Conservation (phyloP, 92 coral and sea anemone species). For the Metridium senile region DNA sequence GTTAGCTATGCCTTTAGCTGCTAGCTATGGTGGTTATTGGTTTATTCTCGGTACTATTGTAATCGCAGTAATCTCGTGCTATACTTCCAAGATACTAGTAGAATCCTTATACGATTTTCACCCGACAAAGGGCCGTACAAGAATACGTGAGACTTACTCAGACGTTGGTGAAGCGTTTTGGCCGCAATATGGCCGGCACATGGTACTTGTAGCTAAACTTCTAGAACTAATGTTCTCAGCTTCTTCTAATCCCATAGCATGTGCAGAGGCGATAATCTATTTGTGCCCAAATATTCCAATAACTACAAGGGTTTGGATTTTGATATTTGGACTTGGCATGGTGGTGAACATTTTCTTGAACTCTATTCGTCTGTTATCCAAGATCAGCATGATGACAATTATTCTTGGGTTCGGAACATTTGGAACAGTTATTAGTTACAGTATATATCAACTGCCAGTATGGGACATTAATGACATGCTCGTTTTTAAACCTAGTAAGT, state of each 20-base stretch:
- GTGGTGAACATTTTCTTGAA: conserved; percentile 62
- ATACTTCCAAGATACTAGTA: conserved; percentile 64
- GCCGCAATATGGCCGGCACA: conserved; percentile 65
- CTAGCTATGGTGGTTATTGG: conserved; percentile 68
- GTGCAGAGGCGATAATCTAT: conserved; percentile 61
- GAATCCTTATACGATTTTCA: conserved; percentile 54
- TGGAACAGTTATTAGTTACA: conserved; percentile 56
- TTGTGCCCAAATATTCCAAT: conserved; percentile 49
- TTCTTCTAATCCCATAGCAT: conserved; percentile 64
- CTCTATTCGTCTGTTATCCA: conserved; percentile 63
- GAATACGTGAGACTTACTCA: conserved; percentile 62
- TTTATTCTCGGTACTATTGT: conserved; percentile 52
- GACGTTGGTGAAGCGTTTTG: conserved; percentile 80
- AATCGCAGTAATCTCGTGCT: conserved; percentile 54
- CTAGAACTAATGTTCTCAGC: conserved; percentile 68
- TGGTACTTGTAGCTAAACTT: conserved; percentile 62
- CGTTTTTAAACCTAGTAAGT: conserved; percentile 60
- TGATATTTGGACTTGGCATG: conserved; percentile 73
- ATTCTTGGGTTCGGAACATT: conserved; percentile 60
- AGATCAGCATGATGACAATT: conserved; percentile 65
- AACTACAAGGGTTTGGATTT: conserved; percentile 67
- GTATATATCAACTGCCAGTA: conserved; percentile 36
- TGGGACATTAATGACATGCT: conserved; percentile 64
- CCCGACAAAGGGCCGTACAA: conserved; percentile 41
- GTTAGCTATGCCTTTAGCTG: conserved; percentile 62